These are phyloP conservation scores for Augiades crinisus DNA, from an alignment of 2,888 invertebrate genomes.

Conservation along the genomic window DNA sequence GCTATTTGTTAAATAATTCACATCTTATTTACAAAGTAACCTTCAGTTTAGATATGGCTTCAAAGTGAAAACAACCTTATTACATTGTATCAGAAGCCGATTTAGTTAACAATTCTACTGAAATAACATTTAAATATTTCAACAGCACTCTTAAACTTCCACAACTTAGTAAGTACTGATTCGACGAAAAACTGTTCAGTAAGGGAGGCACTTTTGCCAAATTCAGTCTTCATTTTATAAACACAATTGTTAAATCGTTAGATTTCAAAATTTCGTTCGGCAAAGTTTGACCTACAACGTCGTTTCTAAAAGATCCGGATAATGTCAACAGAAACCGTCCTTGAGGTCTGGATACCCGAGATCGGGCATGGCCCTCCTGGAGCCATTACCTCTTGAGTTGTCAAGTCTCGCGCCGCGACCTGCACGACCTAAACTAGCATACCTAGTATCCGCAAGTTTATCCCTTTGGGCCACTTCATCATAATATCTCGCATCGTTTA, in stretches of 20 bases:
- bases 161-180: conserved; percentile 37
- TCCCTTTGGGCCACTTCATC: conserved; percentile 77
- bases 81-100: conserved; percentile 24
- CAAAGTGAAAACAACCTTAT: conserved; percentile 21
- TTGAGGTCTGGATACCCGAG: conserved; percentile 82
- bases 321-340: conserved; percentile 88
- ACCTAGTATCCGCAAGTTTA: conserved; percentile 74
- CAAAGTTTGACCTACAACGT: conserved; percentile 52
- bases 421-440: conserved; percentile 72
- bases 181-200: conserved; percentile 47
- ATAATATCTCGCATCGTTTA: conserved; percentile 77
- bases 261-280: too few species aligned
- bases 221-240: conserved; percentile 71
- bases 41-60: conserved; percentile 21
- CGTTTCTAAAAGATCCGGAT: conserved; percentile 72
- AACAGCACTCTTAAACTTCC: conserved; percentile 27
- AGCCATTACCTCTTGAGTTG: conserved; percentile 64
- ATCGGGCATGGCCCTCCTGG: conserved; percentile 70
- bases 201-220: conserved; percentile 66
- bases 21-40: conserved; percentile 24
- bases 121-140: conserved; percentile 27
- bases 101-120: conserved; percentile 21
- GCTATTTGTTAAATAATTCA: conserved; percentile 22
- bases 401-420: conserved; percentile 64
- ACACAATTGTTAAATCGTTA: conserved; percentile 27